phyloP scores from a whole-genome alignment of 2,797 vertebrate species.

The Lacerta bilineata region DNA sequence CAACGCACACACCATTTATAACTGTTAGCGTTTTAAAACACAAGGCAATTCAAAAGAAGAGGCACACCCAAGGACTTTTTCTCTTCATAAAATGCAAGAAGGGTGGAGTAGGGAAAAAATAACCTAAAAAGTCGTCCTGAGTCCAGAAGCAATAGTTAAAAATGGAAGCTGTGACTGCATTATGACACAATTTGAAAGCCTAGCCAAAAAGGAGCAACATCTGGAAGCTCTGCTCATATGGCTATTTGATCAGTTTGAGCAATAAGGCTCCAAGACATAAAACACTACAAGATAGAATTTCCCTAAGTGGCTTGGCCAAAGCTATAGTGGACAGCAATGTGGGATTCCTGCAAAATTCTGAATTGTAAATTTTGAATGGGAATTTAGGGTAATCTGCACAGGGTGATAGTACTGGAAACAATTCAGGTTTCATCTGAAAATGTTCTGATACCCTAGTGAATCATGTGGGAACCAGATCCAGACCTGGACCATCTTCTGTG shows the following conservation, averaged over 20 bases:
- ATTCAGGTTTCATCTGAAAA: too few relatives aligned
- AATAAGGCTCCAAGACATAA: not conserved
- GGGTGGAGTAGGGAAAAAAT: constrained; percentile 21
- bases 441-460: too few relatives aligned
- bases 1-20: not conserved
- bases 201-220: not conserved
- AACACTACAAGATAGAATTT: not conserved
- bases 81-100: constrained; percentile 16
- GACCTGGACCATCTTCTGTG: too few relatives aligned
- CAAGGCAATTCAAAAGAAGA: constrained; percentile 16
- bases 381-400: too few relatives aligned
- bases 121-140: not conserved
- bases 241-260: not conserved
- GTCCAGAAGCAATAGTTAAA: not conserved
- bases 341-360: too few relatives aligned
- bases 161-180: constrained; percentile 39
- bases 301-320: not conserved
- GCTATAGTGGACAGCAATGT: not conserved
- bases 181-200: constrained; percentile 15
- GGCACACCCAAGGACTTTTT: constrained; percentile 10
- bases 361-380: too few relatives aligned
- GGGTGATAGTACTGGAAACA: too few relatives aligned
- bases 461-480: too few relatives aligned
- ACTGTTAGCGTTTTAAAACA: not conserved
- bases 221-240: not conserved